Evolutionary conservation across 2,113 vertebrate genomes (phyloP), one percentile per base, ranked within the genome.

Genomic region (Amia ocellicauda): DNA sequence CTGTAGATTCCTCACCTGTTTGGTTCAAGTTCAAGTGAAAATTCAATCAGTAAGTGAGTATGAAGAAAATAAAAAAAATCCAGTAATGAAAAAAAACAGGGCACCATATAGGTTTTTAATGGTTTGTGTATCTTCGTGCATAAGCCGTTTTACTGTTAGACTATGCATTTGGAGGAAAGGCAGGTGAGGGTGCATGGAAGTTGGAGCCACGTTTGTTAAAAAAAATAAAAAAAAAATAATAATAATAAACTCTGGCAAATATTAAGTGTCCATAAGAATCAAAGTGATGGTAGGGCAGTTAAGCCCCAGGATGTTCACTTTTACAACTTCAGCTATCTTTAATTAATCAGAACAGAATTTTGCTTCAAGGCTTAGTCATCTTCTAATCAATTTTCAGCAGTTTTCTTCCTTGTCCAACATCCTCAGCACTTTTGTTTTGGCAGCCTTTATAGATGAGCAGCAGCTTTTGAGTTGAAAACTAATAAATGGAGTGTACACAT

Each of bases 391-490:
- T 36, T 47, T 47, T 16, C 28, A 4, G 55, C 8, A 19, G 31
- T 9, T 28, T 10, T 47, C 27, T 17, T 11, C 28, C 14, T 3
- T 29, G 5, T 20, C 19, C 22, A 14, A 5, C 43, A 11, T 22
- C 29, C 45, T 62, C 45, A 51, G 60, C 47, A 31, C 24, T 31
- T 31, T 51, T 14, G 10, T 51, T n/a, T 31, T 51, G 60, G 26
- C 60, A 24, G 36, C 29, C 0, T 3, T 42, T 19, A 47, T 26
- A 60, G 45, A 47, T 29, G 28, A 16, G 8, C 31, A 22, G 51
- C 19, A 27, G 19, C 24, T 19, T 22, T 29, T 61, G 9, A 24
- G 16, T 49, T 27, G 3, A 14, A 22, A 42, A 42, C 4, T 26
- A 58, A 41, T 49, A 19, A 49, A 50, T 42, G 22, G 27, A 28